A percentile compares a stretch with the other conserved stretches of the same genome.
Evolutionary conservation across 2,888 invertebrate genomes (phyloP).

Genomic region (Pseudanteris insignis): DNA sequence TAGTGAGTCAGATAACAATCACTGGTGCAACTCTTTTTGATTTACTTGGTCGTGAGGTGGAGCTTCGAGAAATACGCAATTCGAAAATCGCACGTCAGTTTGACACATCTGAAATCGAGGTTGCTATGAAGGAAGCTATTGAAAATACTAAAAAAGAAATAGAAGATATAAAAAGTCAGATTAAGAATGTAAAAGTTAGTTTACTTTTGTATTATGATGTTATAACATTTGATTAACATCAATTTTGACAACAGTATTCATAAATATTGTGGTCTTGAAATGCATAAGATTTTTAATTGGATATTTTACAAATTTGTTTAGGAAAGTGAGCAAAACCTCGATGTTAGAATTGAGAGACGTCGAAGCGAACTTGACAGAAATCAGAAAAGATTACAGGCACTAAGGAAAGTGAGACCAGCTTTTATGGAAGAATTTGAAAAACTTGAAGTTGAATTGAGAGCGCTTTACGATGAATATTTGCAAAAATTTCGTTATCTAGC

Average conservation of each 20-base stretch:
- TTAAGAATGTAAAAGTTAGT: constrained; percentile 77
- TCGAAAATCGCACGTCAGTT: constrained; percentile 83
- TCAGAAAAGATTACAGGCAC: constrained; percentile 89
- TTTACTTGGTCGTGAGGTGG: constrained; percentile 87
- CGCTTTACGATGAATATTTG: constrained; percentile 88
- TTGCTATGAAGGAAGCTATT: constrained; percentile 79
- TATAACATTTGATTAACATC: too few relatives aligned
- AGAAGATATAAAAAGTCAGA: constrained; percentile 77
- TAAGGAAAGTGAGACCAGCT: constrained; percentile 95
- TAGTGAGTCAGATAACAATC: constrained; percentile 91
- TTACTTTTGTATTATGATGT: too few relatives aligned
- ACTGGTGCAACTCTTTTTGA: constrained; percentile 92
- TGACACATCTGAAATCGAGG: constrained; percentile 85
- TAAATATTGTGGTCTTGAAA: too few relatives aligned
- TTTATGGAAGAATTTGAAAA: constrained; percentile 96
- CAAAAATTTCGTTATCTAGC: constrained; percentile 87
- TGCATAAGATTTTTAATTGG: too few relatives aligned
- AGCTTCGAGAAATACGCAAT: constrained; percentile 79
- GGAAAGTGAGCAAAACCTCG: constrained; percentile 87
- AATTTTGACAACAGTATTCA: too few relatives aligned
- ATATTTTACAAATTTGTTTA: too few relatives aligned
- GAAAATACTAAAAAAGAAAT: constrained; percentile 76
- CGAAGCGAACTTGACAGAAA: constrained; percentile 81
- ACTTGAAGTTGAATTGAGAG: constrained; percentile 84
- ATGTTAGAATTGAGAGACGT: constrained; percentile 91